phyloP scores from a whole-genome alignment of 2,797 vertebrate species.

The Malacoctenus gilli region DNA sequence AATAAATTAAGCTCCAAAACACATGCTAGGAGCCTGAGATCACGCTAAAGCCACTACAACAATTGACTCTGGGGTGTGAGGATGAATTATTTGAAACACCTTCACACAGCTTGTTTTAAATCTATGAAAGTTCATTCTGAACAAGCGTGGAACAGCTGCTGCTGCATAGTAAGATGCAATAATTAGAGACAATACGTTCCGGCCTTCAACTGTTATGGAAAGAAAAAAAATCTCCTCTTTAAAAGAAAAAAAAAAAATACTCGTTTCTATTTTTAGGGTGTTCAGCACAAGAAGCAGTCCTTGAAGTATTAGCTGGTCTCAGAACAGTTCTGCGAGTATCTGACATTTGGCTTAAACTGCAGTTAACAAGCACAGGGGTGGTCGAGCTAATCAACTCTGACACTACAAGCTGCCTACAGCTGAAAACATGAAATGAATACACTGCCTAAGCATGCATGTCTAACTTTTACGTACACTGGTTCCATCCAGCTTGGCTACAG shows the following conservation, averaged over 20 bases:
- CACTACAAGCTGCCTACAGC: slow-evolving; percentile 43
- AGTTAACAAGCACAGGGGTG: slow-evolving; percentile 21
- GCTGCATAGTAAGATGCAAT: not conserved
- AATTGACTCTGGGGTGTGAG: too few species aligned
- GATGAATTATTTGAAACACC: too few species aligned
- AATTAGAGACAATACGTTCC: not conserved
- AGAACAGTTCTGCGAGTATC: slow-evolving; percentile 12
- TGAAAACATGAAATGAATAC: slow-evolving; percentile 43
- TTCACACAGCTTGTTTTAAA: too few species aligned
- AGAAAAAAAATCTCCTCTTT: too few species aligned
- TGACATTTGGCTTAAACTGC: slow-evolving; percentile 32
- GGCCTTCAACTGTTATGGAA: slow-evolving; percentile 10
- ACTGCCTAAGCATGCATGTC: slow-evolving; percentile 44
- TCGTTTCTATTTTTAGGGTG: slow-evolving; percentile 4
- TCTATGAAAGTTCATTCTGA: not conserved
- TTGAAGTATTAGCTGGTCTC: slow-evolving; percentile 30
- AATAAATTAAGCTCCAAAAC: slow-evolving; percentile 1
- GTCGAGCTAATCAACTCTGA: slow-evolving; percentile 49
- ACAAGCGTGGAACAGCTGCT: not conserved
- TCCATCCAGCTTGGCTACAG: slow-evolving; percentile 9
- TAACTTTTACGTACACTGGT: slow-evolving; percentile 27
- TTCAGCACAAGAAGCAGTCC: slow-evolving; percentile 18
- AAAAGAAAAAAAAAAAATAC: slow-evolving; percentile 7
- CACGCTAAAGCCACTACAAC: too few species aligned
- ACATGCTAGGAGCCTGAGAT: not conserved